Evolutionary conservation across 2,113 vertebrate genomes (phyloP).

Genomic region (Cochlearius cochlearius): DNA sequence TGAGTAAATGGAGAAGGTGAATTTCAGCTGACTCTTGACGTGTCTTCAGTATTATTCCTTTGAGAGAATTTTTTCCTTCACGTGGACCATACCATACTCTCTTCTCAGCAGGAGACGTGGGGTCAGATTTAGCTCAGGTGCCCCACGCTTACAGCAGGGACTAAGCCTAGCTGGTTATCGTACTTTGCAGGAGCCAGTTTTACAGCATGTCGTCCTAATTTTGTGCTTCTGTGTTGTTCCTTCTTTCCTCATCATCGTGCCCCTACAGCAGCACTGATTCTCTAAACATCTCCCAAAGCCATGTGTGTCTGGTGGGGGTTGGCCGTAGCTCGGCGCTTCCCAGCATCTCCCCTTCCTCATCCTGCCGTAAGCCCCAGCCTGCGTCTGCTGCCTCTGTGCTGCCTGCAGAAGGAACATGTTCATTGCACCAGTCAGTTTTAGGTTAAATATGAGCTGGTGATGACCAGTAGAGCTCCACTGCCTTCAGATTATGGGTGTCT

Average conservation of each 20-base stretch:
- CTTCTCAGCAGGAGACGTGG: not conserved
- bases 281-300: not conserved
- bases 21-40: conserved; percentile 4
- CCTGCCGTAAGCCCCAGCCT: not conserved
- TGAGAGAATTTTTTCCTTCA: not conserved
- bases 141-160: not conserved
- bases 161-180: not conserved
- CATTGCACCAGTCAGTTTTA: not conserved
- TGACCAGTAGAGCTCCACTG: not conserved
- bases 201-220: not conserved
- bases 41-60: not conserved
- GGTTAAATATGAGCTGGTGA: not conserved
- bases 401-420: not conserved
- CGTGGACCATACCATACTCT: not conserved
- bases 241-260: not conserved
- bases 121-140: not conserved
- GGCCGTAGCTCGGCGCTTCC: not conserved
- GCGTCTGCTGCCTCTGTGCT: not conserved
- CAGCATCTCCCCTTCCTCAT: not conserved
- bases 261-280: not conserved
- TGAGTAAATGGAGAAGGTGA: not conserved
- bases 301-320: not conserved
- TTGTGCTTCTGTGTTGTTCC: not conserved
- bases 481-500: not conserved
- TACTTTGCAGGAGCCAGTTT: not conserved